Percentiles rank a stretch among this genome's conserved stretches.
Conservation (phyloP, 2,113 vertebrate species). For the Chaetops frenatus region DNA sequence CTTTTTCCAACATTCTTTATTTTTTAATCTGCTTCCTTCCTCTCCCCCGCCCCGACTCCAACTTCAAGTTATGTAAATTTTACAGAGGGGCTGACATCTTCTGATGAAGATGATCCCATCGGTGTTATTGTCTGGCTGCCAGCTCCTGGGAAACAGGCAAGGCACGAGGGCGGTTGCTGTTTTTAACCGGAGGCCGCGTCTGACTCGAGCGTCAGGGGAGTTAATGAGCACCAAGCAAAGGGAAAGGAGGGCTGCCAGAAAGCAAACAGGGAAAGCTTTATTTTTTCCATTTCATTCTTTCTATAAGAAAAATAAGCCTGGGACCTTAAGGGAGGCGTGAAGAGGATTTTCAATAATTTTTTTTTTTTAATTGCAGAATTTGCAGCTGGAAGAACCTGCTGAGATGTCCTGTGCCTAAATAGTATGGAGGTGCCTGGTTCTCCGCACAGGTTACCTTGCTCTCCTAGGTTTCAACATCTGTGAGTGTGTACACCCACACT, state of each 20-base stretch:
- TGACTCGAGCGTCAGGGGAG: slow-evolving; percentile 46
- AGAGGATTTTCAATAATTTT: not conserved
- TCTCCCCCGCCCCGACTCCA: not conserved
- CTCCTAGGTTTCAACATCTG: not conserved
- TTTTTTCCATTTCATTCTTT: slow-evolving; percentile 61
- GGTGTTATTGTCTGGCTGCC: slow-evolving; percentile 64
- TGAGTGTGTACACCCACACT: not conserved
- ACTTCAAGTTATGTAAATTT: slow-evolving; percentile 11
- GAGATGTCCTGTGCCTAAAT: not conserved
- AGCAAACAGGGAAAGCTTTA: slow-evolving; percentile 57
- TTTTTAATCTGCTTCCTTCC: not conserved
- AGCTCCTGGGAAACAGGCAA: slow-evolving; percentile 40
- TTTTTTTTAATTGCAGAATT: not conserved
- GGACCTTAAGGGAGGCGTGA: not conserved
- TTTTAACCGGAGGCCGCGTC: slow-evolving; percentile 59
- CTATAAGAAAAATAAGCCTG: slow-evolving; percentile 31
- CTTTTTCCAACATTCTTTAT: not conserved
- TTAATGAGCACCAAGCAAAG: slow-evolving; percentile 60
- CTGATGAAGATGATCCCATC: slow-evolving; percentile 45
- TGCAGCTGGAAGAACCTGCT: not conserved
- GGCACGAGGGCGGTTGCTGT: slow-evolving; percentile 46
- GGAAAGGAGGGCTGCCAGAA: slow-evolving; percentile 52
- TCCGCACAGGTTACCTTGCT: not conserved
- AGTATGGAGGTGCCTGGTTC: not conserved
- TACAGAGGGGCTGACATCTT: slow-evolving; percentile 47